Evolutionary conservation across 1,140 invertebrate species (phyloP).

Genomic region (Cyclargus thomasi): DNA sequence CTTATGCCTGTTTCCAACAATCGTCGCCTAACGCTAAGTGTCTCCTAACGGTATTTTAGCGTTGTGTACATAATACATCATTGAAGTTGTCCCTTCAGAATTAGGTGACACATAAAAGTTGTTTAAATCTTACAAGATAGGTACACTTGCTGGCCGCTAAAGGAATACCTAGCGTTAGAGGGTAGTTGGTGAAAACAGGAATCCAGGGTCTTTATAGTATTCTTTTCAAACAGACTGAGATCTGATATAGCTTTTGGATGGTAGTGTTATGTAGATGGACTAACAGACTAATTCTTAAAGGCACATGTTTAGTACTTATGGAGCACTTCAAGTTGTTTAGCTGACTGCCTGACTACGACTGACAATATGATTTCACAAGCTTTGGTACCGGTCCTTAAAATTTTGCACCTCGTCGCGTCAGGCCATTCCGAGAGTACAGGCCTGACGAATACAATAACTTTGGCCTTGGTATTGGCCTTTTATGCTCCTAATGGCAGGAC

Average conservation of each 20-base stretch:
- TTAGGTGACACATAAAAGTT: no score
- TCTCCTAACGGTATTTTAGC: no score
- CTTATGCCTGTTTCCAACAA: no score
- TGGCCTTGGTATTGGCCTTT: slow-evolving; percentile 13
- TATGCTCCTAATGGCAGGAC: slow-evolving; percentile 27
- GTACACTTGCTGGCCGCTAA: no score
- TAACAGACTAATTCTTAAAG: slow-evolving; percentile 18
- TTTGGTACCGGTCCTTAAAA: slow-evolving; percentile 13
- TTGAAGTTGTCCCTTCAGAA: no score
- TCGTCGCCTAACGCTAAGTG: no score
- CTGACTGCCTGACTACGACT: slow-evolving; percentile 40
- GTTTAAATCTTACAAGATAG: no score
- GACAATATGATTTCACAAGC: slow-evolving; percentile 10
- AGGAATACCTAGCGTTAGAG: no score
- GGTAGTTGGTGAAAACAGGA: no score
- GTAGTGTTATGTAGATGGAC: slow-evolving; percentile 26
- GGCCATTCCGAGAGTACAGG: neutral
- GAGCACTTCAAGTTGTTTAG: slow-evolving; percentile 26
- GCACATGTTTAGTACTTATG: slow-evolving; percentile 19
- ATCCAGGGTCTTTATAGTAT: slow-evolving; percentile 31
- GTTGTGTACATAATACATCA: no score
- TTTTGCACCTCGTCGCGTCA: neutral
- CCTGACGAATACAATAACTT: neutral
- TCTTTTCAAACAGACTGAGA: slow-evolving; percentile 53
- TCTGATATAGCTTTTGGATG: slow-evolving; percentile 44